A percentile compares a stretch with the other conserved stretches of the same genome.
These are phyloP conservation scores for Epinephelus malabaricus DNA, from an alignment of 2,797 vertebrate genomes.

Conservation along the genomic window DNA sequence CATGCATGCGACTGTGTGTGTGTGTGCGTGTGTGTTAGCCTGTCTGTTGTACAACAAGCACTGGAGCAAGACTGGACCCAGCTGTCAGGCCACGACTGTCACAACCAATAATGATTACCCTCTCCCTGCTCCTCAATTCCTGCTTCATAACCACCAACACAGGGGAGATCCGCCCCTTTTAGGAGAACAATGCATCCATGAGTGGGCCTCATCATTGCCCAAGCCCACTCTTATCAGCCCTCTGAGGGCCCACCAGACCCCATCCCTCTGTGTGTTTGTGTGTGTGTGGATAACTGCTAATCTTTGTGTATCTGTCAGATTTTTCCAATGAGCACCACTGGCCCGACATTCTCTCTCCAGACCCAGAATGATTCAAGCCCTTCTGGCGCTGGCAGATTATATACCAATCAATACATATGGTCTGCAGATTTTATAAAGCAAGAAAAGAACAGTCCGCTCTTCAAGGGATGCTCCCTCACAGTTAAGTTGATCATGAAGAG, in stretches of 20 bases:
- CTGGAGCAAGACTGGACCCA: slow-evolving; percentile 88
- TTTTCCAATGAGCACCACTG: slow-evolving; percentile 68
- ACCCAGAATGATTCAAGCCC: slow-evolving; percentile 71
- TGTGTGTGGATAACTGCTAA: slow-evolving; percentile 77
- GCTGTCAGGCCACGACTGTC: slow-evolving; percentile 88
- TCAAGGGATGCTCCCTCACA: slow-evolving; percentile 43
- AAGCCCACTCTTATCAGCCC: slow-evolving; percentile 85
- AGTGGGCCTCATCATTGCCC: slow-evolving; percentile 86
- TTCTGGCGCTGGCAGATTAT: slow-evolving; percentile 80
- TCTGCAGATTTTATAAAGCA: slow-evolving; percentile 62
- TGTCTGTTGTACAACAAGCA: slow-evolving; percentile 86
- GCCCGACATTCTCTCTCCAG: slow-evolving; percentile 64
- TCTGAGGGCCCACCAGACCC: slow-evolving; percentile 76
- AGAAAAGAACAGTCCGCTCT: slow-evolving; percentile 39
- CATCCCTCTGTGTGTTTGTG: slow-evolving; percentile 52
- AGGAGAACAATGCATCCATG: slow-evolving; percentile 85
- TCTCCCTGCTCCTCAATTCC: slow-evolving; percentile 83
- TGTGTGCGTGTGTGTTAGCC: slow-evolving; percentile 43
- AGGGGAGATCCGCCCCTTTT: slow-evolving; percentile 83
- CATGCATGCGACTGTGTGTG: neutral
- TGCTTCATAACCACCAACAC: slow-evolving; percentile 82
- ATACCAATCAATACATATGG: slow-evolving; percentile 80
- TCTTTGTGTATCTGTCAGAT: slow-evolving; percentile 81
- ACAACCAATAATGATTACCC: slow-evolving; percentile 89
- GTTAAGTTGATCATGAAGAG: slow-evolving; percentile 40